These are phyloP conservation scores for Drosophila pectinifera DNA, from an alignment of 1,140 invertebrate genomes.

Conservation along the genomic window DNA sequence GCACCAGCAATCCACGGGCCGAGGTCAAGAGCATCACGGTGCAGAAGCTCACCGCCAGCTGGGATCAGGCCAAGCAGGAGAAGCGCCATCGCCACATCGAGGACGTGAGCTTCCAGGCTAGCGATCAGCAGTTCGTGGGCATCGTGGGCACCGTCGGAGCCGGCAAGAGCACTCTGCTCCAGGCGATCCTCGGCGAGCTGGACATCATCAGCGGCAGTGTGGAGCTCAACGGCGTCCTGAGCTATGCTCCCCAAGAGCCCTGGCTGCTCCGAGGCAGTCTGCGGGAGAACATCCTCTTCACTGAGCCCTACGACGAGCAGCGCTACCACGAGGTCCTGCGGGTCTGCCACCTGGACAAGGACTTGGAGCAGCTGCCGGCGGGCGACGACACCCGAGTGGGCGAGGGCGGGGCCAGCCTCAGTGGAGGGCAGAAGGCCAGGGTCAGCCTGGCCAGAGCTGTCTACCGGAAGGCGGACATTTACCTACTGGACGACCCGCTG, in stretches of 20 bases:
- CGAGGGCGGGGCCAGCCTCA: conserved; percentile 90
- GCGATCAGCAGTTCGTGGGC: conserved; percentile 87
- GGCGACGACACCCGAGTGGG: conserved; percentile 93
- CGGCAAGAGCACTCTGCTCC: conserved; percentile 91
- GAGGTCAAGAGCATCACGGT: conserved; percentile 84
- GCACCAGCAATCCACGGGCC: conserved; percentile 85
- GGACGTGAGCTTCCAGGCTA: conserved; percentile 85
- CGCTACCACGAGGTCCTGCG: conserved; percentile 87
- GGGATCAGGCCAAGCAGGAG: conserved; percentile 74
- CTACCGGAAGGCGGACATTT: conserved; percentile 88
- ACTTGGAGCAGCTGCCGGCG: conserved; percentile 87
- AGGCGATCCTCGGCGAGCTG: conserved; percentile 90
- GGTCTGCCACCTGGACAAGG: conserved; percentile 87
- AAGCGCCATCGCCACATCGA: conserved; percentile 85
- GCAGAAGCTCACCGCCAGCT: conserved; percentile 85
- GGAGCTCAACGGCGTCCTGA: conserved; percentile 88
- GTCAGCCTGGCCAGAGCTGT: conserved; percentile 87
- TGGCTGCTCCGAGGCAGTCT: conserved; percentile 88
- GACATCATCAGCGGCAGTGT: conserved; percentile 88
- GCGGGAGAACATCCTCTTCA: conserved; percentile 94
- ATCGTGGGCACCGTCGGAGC: conserved; percentile 93
- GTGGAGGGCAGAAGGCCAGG: conserved; percentile 92
- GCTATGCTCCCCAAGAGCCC: conserved; percentile 92
- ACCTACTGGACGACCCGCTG: conserved; percentile 92
- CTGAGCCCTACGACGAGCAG: conserved; percentile 87